Percentiles rank a stretch among this genome's conserved stretches.
phyloP scores from a whole-genome alignment of 2,888 invertebrate genomes.

The Desoria tigrina region DNA sequence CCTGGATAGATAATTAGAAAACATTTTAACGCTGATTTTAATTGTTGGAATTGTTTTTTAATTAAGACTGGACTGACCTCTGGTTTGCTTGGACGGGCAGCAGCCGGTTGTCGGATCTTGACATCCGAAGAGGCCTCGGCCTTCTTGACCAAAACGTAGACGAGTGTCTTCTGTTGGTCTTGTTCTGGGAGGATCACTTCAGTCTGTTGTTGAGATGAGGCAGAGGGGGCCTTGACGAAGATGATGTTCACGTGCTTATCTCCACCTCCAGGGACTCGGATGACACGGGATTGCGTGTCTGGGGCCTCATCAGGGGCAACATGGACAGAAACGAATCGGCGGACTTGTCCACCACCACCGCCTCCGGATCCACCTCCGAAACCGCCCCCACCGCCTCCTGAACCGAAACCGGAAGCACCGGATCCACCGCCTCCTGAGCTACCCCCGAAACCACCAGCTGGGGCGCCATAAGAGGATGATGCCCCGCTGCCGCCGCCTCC shows the following conservation, averaged over 20 bases:
- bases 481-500: conserved; percentile 13
- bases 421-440: conserved; percentile 24
- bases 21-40: background rate
- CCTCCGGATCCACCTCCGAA: conserved; percentile 2
- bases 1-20: background rate
- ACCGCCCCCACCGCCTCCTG: conserved; percentile 8
- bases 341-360: conserved; percentile 30
- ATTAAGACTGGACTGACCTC: conserved; percentile 29
- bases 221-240: conserved; percentile 39
- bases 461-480: conserved; percentile 9
- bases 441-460: conserved; percentile 18
- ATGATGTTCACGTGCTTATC: conserved; percentile 38
- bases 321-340: conserved; percentile 35
- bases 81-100: conserved; percentile 31
- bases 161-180: conserved; percentile 29
- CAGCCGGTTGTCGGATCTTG: conserved; percentile 29
- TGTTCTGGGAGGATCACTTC: conserved; percentile 37
- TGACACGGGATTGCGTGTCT: conserved; percentile 20
- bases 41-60: background rate
- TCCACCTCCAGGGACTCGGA: conserved; percentile 30
- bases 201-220: conserved; percentile 24
- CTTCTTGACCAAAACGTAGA: conserved; percentile 35
- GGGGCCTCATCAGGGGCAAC: conserved; percentile 34
- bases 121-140: conserved; percentile 22
- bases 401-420: conserved; percentile 17